Evolutionary conservation across 2,113 vertebrate genomes (phyloP).

Genomic region (Alaudala cheleensis): DNA sequence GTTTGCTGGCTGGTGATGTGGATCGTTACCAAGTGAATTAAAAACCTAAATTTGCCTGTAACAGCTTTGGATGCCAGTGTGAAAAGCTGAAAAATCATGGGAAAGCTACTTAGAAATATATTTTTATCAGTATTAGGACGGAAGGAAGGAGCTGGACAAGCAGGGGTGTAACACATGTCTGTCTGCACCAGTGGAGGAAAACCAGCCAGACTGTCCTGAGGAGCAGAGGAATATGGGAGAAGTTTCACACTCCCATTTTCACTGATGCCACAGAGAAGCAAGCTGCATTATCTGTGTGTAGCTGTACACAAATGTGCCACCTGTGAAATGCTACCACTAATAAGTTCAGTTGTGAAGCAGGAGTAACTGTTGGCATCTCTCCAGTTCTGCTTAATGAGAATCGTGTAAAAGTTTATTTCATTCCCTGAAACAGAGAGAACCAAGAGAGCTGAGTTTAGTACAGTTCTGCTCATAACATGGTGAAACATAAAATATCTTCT

Average conservation of each 20-base stretch:
- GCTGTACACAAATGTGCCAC: neutral
- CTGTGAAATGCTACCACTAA: neutral
- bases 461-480: neutral
- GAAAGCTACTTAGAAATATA: neutral
- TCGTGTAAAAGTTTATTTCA: neutral
- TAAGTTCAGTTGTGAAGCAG: neutral
- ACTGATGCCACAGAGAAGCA: neutral
- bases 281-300: neutral
- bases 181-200: neutral
- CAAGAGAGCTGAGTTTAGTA: neutral
- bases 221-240: neutral
- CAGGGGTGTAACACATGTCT: fast-evolving
- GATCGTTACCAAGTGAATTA: neutral
- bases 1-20: neutral
- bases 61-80: neutral
- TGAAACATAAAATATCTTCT: constrained; percentile 22
- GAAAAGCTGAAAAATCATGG: neutral
- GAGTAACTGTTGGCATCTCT: neutral
- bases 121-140: neutral
- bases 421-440: neutral
- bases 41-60: neutral
- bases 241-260: neutral
- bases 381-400: neutral
- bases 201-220: neutral
- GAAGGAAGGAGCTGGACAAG: neutral